Base-by-base conservation (phyloP, 2,797 vertebrate genomes). In the Labroides dimidiatus region DNA sequence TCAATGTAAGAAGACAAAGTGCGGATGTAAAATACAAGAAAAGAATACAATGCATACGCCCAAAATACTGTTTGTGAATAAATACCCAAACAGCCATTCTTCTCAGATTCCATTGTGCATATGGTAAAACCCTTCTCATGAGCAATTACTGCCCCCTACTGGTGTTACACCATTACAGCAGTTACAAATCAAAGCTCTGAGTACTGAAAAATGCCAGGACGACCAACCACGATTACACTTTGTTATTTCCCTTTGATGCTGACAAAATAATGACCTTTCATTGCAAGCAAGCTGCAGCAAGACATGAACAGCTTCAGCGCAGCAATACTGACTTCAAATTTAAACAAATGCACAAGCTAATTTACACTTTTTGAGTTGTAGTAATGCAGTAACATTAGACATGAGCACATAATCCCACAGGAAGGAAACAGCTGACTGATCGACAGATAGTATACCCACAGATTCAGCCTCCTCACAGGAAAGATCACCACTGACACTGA, bases 1-100 rank as follows among this genome's bases (percentile, higher is more conserved):
- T 78, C 7, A 69, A 69, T 60, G 75, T 78, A 74, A 74, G 77
- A 75, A 64, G 59, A 82, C 64, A 88, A 93, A 90, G 87, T 90
- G 91, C 83, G 55, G 78, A 81, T 75, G 77, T 77, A 80, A 74
- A 82, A 74, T 67, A 80, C 37, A 82, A 54, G 23, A 74, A 81
- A 70, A 68, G 1, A 83, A 74, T 53, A 77, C 36, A 80, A 84
- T 72, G 48, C 64, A 75, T 82, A 84, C 69, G 67, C 74, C 78
- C 58, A 49, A 72, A 91, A 89, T 78, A 89, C 83, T 75, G 74
- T 23, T 71, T 80, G 41, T 71, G 77, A 82, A 88, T 88, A 82
- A 87, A 87, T 80, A 84, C 55, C 55, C 52, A 78, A 85, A 75
- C 78, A 70, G 66, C 80, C 24, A 17, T 65, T 59, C 69, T 23